Percentiles rank a stretch among this genome's conserved stretches.
Conservation (phyloP, 2,113 vertebrate species). For the Turdus rufiventris region DNA sequence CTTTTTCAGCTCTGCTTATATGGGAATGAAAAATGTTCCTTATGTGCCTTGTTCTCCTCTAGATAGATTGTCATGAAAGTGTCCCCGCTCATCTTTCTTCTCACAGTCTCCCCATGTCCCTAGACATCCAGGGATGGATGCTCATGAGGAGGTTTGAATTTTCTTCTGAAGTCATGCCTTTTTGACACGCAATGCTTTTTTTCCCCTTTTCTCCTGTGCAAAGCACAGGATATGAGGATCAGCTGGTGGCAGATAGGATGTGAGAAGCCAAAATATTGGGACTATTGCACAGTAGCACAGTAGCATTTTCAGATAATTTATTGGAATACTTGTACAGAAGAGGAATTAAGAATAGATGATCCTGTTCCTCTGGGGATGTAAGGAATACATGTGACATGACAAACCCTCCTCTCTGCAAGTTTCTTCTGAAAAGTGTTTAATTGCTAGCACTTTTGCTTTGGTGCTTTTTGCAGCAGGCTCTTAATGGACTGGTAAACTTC, state of each 20-base stretch:
- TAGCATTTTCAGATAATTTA: conserved; percentile 51
- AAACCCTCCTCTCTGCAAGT: neutral
- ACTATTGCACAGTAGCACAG: neutral
- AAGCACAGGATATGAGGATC: conserved; percentile 43
- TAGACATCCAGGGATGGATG: neutral
- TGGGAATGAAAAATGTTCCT: neutral
- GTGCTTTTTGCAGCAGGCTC: neutral
- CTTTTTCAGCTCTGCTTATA: neutral
- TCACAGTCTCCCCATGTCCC: neutral
- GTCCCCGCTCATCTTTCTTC: neutral
- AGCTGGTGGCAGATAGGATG: neutral
- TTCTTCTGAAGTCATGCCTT: neutral
- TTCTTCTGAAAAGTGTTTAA: conserved; percentile 47
- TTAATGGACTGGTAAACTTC: neutral
- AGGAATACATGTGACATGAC: neutral
- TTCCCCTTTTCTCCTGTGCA: neutral
- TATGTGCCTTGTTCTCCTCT: neutral
- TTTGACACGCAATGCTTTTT: neutral
- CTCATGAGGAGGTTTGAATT: neutral
- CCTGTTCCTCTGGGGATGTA: neutral
- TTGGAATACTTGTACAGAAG: neutral
- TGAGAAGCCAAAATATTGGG: neutral
- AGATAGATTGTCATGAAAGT: neutral
- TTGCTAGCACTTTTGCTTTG: conserved; percentile 59
- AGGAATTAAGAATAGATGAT: neutral